Evolutionary conservation across 2,113 vertebrate species (phyloP).

Genomic region (Fregetta grallaria): DNA sequence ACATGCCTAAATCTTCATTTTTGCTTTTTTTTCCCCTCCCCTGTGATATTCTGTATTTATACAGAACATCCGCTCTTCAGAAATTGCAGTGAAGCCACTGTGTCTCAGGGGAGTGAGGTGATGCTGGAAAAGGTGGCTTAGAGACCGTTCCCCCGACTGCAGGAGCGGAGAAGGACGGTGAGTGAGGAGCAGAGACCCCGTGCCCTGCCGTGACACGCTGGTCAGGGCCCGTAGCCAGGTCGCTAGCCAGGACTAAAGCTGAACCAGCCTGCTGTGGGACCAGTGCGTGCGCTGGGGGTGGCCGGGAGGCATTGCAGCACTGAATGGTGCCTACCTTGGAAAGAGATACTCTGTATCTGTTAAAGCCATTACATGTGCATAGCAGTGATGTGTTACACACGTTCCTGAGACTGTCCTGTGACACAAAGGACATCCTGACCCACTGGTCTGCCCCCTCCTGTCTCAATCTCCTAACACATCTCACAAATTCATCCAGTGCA

Average conservation of each 20-base stretch:
- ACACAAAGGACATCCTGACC: neutral
- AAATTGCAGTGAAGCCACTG: neutral
- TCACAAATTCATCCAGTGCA: neutral
- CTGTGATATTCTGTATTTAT: neutral
- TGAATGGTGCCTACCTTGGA: fast-evolving
- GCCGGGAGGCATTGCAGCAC: neutral
- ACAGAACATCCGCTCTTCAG: neutral
- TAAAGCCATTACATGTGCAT: fast-evolving
- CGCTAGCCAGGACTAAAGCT: neutral
- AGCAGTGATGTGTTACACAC: fast-evolving
- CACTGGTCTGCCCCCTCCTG: neutral
- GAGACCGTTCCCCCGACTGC: neutral
- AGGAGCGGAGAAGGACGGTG: neutral
- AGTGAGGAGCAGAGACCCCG: neutral
- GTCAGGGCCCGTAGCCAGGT: neutral
- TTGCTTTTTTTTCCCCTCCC: fast-evolving
- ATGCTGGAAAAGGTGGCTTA: neutral
- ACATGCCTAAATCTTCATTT: neutral
- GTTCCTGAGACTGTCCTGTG: neutral
- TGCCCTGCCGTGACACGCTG: fast-evolving
- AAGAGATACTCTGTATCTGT: neutral
- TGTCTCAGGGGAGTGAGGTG: neutral
- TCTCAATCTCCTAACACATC: neutral
- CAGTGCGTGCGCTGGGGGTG: fast-evolving
- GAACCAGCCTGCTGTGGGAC: neutral